A percentile compares a stretch with the other conserved stretches of the same genome.
phyloP scores from a whole-genome alignment of 2,113 vertebrate genomes.

The Eurystomus gularis region DNA sequence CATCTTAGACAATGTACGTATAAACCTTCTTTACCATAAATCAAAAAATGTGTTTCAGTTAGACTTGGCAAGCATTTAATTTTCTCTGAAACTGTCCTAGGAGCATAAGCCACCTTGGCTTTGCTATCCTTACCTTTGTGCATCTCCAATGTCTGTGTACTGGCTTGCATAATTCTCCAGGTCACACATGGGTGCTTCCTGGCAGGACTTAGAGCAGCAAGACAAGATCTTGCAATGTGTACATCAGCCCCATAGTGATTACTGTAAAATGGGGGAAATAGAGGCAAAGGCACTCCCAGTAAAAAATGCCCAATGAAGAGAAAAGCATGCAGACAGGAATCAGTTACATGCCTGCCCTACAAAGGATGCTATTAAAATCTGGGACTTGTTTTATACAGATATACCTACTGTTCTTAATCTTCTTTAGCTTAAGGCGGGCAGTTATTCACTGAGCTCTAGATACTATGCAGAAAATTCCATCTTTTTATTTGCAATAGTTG shows the following conservation, averaged over 20 bases:
- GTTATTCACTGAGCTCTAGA: background rate
- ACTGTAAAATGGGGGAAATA: background rate
- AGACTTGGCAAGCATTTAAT: background rate
- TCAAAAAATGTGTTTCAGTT: background rate
- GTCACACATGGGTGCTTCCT: rapidly evolving
- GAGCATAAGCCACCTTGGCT: background rate
- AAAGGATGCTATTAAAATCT: background rate
- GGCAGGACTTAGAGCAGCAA: background rate
- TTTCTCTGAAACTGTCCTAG: background rate
- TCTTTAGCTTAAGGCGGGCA: background rate
- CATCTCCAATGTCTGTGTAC: background rate
- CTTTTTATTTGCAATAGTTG: background rate
- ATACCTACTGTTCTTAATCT: background rate
- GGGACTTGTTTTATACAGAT: background rate
- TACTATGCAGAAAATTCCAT: background rate
- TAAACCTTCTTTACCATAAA: background rate
- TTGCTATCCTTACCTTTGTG: background rate
- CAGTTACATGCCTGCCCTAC: background rate
- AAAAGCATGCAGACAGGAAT: background rate
- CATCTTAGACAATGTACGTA: background rate
- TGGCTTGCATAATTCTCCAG: background rate
- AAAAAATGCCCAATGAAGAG: background rate
- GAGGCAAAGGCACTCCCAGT: background rate
- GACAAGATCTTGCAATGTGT: background rate
- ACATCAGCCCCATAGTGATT: background rate